Evolutionary conservation across 2,888 invertebrate species (phyloP), one percentile per base, ranked within the genome.

Genomic region (Phortica magna): DNA sequence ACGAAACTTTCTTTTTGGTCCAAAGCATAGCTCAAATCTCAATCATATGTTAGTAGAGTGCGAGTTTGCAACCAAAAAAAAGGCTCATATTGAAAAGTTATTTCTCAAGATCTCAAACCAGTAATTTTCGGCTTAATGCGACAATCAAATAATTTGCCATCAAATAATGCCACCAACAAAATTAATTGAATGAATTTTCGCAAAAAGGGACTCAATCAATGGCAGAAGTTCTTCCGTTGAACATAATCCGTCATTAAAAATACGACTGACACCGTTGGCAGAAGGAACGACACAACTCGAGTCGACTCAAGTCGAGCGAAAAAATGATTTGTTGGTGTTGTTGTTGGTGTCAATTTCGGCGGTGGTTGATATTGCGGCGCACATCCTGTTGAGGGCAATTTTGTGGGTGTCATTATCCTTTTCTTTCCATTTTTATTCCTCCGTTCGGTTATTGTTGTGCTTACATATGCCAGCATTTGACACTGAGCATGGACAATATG

Each of bases 341-440:
- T 31, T 55, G 71, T 22, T 53, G 70, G 48, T 57, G 31, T 72
- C 22, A 39, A n/a, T 71, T 17, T 72, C 71, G 31, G 12, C 71
- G 17, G 59, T 42, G 59, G 59, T 39, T 57, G 74, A 61, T 61
- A 19, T 61, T 61, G 61, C 55, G 6, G 7, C 9, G 10, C 22
- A 19, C 61, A 61, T 22, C 61, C 61, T 61, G 61, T 19, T 61
- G 61, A 61, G 73, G 78, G 79, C 83, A 83, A 83, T 82, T 83
- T 81, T 80, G 82, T 83, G 83, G 82, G 83, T 83, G 83, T 83
- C 83, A 83, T 83, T 83, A 83, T 83, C 83, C 81, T 78, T 74
- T 74, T 67, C 14, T 22, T 31, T 22, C 48, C 1, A 31, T 31
- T 31, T 1, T 31, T n/a, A n/a, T 31, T 31, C 5, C 31, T 31